A percentile compares a stretch with the other conserved stretches of the same genome.
These are phyloP conservation scores for Mactromeris polynyma DNA, from an alignment of 2,888 invertebrate genomes.

Conservation along the genomic window DNA sequence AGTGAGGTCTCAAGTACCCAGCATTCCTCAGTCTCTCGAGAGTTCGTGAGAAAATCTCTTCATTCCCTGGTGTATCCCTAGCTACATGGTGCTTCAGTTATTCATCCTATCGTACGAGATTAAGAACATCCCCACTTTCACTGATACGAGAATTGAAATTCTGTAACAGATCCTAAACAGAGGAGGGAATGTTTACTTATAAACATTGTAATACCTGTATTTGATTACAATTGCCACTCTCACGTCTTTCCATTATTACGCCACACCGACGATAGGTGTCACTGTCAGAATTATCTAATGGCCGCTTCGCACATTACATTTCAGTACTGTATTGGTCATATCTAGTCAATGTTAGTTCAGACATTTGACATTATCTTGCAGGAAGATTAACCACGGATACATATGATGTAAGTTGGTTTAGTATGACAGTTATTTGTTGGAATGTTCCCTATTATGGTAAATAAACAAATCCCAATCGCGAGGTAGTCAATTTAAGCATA, in stretches of 20 bases:
- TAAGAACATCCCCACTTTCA: conserved; percentile 62
- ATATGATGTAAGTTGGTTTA: conserved; percentile 11
- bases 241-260: conserved; percentile 48
- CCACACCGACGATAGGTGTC: conserved; percentile 58
- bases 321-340: conserved; percentile 19
- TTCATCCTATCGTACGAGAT: conserved; percentile 60
- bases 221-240: conserved; percentile 70
- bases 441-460: neutral
- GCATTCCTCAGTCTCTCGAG: conserved; percentile 63
- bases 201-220: conserved; percentile 67
- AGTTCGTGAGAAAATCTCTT: conserved; percentile 69
- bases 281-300: conserved; percentile 62
- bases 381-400: conserved; percentile 30
- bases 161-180: conserved; percentile 62
- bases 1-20: conserved; percentile 56
- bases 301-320: conserved; percentile 41
- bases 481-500: neutral
- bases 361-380: conserved; percentile 43
- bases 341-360: conserved; percentile 31
- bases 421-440: conserved; percentile 19
- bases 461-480: neutral
- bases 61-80: conserved; percentile 49
- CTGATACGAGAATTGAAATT: conserved; percentile 59
- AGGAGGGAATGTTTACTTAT: conserved; percentile 73
- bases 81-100: conserved; percentile 45